Base-by-base conservation (phyloP, 2,888 invertebrate genomes). In the Pilophorus perplexus region DNA sequence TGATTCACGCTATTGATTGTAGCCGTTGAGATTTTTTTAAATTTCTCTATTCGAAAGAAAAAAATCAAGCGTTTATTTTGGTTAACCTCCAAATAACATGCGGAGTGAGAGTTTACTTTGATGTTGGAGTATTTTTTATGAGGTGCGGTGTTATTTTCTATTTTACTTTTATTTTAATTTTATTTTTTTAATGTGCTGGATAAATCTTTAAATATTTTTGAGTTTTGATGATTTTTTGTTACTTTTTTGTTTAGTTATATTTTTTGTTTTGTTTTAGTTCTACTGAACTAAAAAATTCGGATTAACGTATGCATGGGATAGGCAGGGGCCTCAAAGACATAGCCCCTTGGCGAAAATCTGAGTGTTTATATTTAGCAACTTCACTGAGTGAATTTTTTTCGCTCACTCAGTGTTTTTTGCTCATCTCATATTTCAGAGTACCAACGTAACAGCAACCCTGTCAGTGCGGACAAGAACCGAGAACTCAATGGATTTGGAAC, bases 291-390 rank as follows among this genome's bases (percentile, higher is more conserved):
- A 12, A 57, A 57, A 57, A 37, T 25, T 33, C 12, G 28, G 28
- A 12, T 52, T n/a, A 52, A 28, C 57, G 57, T 57, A 40, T 57
- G 57, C 57, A 57, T 57, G 57, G 57, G 57, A 57, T 57, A 40
- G 57, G 40, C 57, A 37, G 57, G 57, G 57, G 73, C 40, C 27
- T 72, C 75, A 76, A 75, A 25, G 79, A 79, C 79, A 28, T 18
- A 78, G 79, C 77, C 78, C 78, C 77, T 78, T 77, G 79, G 79
- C 78, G 52, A 52, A 52, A 33, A 78, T 78, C 78, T 75, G 74
- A 70, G 60, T 64, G 52, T 64, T 42, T 18, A 37, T 25, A 37
- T n/a, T n/a, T n/a, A n/a, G n/a, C n/a, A n/a, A n/a, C n/a, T n/a
- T n/a, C 25, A 52, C 52, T 52, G 52, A 52, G 52, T 52, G 52